A percentile compares a stretch with the other conserved stretches of the same genome.
Conservation (phyloP, 2,113 vertebrate genomes). For the Dermatemys mawii region DNA sequence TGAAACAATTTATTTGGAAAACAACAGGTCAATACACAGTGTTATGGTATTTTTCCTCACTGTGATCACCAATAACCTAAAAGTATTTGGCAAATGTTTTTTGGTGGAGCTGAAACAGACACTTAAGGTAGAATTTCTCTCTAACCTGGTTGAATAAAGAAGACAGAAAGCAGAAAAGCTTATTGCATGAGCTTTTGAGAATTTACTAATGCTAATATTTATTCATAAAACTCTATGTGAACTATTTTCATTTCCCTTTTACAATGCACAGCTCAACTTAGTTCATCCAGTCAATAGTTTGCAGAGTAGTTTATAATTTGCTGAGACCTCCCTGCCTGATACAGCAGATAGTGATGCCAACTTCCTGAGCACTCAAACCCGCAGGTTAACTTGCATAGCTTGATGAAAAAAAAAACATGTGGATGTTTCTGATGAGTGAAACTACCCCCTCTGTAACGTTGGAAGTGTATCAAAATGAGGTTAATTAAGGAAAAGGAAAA, state of each 20-base stretch:
- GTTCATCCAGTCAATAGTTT: neutral
- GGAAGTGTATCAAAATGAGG: neutral
- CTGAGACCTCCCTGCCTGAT: neutral
- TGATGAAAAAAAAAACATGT: neutral
- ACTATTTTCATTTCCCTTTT: neutral
- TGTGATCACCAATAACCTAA: neutral
- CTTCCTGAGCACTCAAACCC: neutral
- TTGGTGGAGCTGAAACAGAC: neutral
- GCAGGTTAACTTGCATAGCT: neutral
- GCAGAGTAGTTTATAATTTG: neutral
- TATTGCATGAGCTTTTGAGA: neutral
- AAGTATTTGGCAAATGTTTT: neutral
- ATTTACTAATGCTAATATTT: neutral
- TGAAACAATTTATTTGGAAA: neutral
- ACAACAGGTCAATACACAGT: neutral
- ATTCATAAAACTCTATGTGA: neutral
- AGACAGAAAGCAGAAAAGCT: neutral
- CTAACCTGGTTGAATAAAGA: neutral
- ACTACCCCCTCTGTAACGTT: neutral
- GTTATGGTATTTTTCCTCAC: neutral
- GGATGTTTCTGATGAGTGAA: neutral
- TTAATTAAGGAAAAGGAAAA: neutral
- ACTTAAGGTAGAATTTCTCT: neutral
- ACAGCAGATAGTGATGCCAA: neutral
- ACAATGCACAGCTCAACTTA: neutral